Base-by-base conservation (phyloP, 2,888 invertebrate species). In the Cataglyphis altisquamis region DNA sequence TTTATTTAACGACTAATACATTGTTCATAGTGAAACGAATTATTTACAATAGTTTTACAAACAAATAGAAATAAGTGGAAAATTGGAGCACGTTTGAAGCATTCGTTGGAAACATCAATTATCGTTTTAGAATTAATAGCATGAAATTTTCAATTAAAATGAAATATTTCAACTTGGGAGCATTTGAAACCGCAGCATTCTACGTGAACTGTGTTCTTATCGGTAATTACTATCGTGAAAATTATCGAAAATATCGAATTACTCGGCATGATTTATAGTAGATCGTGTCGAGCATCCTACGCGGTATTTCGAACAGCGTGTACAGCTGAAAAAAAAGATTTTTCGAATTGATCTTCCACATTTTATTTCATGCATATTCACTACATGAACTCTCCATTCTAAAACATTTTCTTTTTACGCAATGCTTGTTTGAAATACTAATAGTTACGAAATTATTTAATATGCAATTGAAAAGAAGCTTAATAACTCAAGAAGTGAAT, bases 161-260 rank as follows among this genome's bases (percentile, higher is more conserved):
- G 29, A 29, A 68, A 55, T 67, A 57, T n/a, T 57, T 64, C 52
- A 25, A 75, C 18, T 25, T 39, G 64, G 12, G n/a, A 66, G 39
- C 39, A 9, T 77, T 67, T 77, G 77, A 77, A 67, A 77, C 67
- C 39, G 48, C 77, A n/a, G 29, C 41, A 32, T 78, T 78, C 57
- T 45, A 32, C 12, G 12, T 45, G 3, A 67, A 52, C 6, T 25
- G 21, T 25, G 21, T 45, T 45, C 18, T 68, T 68, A 68, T 78
- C 41, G 6, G 6, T 25, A 6, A 55, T 41, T 60, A 78, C 68
- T 55, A 60, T 57, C 10, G 57, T 12, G 3, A 4, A 6, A 21
- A 45, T 32, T 21, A 45, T 45, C 18, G 75, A 25, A 78, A 60
- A 36, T 36, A 36, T 36, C 36, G 36, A 36, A 36, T 6, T 36